Conservation (phyloP, 2,797 vertebrate species). For the Poeciliopsis gracilis region DNA sequence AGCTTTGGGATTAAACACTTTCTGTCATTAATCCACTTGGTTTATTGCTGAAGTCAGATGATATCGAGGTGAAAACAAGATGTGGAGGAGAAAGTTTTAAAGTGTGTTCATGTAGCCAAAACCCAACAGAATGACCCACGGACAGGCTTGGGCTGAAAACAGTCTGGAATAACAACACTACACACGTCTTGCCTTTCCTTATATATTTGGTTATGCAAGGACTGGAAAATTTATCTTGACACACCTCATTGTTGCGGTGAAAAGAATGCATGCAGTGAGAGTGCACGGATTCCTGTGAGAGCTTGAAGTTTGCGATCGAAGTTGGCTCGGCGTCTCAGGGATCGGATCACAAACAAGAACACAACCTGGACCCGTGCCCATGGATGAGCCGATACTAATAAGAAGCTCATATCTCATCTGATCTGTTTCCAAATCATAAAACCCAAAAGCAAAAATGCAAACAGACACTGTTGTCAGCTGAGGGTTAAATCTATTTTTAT, state of each 20-base stretch:
- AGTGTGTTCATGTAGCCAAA: background rate
- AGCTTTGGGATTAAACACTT: background rate
- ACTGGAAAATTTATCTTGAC: background rate
- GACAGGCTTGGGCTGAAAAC: background rate
- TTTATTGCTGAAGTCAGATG: background rate
- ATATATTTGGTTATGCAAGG: background rate
- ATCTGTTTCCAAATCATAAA: background rate
- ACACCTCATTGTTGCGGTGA: constrained; percentile 6
- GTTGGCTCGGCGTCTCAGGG: too few species aligned
- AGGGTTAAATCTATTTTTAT: background rate
- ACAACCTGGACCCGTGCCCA: background rate
- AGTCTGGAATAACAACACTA: background rate
- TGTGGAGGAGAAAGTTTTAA: background rate
- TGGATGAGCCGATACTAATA: background rate
- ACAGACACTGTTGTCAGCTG: background rate
- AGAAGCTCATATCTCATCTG: background rate
- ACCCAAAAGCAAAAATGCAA: background rate
- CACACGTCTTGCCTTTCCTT: background rate
- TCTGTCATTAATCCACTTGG: background rate
- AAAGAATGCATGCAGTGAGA: constrained; percentile 3
- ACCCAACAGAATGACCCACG: background rate
- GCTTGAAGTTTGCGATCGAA: background rate
- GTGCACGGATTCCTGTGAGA: background rate
- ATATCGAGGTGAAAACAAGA: background rate
- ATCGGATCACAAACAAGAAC: background rate